These are phyloP conservation scores for Tokudaia muenninki DNA, from an alignment of 2,797 vertebrate species.

Conservation along the genomic window DNA sequence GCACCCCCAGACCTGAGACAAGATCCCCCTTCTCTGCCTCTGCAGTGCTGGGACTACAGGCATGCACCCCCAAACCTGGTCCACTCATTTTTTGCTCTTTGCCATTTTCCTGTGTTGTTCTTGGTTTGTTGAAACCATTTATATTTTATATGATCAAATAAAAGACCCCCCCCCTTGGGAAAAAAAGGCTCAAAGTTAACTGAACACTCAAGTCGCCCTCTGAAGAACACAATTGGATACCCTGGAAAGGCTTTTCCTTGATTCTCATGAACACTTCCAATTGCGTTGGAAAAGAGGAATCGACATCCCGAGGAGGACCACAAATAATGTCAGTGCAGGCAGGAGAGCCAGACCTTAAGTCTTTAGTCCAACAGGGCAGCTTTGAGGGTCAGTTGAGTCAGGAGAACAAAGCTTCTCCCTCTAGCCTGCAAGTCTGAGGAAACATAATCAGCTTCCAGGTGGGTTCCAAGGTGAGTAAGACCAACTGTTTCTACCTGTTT, in stretches of 20 bases:
- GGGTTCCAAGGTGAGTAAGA: conserved; percentile 32
- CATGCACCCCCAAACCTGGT: neutral
- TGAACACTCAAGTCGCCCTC: no score
- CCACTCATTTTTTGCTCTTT: neutral
- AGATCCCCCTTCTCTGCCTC: neutral
- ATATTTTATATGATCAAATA: neutral
- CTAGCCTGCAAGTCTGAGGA: neutral
- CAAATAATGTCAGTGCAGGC: accelerated
- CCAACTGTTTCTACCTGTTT: conserved; percentile 67
- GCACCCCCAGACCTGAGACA: no score
- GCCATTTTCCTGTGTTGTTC: neutral
- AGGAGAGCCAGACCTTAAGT: neutral
- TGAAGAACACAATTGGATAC: accelerated
- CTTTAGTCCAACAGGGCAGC: neutral
- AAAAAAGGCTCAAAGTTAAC: neutral
- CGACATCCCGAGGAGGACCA: neutral
- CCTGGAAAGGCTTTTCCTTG: neutral
- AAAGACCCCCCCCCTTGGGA: neutral
- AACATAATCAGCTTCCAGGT: neutral
- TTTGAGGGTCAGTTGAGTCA: neutral
- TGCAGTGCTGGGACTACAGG: neutral
- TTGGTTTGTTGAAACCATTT: neutral
- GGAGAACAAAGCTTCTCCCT: neutral
- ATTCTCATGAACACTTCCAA: neutral
- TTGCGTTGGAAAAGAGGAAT: neutral